A percentile compares a stretch with the other conserved stretches of the same genome.
Evolutionary conservation across 2,888 invertebrate species (phyloP).

Genomic region (Listrodromus nycthemerus): DNA sequence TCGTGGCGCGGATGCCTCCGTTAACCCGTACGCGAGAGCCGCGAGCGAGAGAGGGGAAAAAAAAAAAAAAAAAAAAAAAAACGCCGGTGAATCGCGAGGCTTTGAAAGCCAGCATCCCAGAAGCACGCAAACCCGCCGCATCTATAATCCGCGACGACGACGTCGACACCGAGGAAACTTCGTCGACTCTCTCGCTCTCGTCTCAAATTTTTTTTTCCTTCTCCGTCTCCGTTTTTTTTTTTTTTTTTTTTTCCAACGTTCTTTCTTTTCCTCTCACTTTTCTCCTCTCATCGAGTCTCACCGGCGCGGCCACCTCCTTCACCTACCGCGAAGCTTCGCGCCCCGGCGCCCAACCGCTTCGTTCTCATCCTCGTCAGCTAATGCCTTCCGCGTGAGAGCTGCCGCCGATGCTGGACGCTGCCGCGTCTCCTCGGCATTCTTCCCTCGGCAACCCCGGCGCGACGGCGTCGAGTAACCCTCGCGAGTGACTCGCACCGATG

Average conservation of each 20-base stretch:
- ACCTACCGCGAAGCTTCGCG: constrained; percentile 51
- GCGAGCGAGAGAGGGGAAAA: constrained; percentile 37
- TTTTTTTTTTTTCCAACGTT: too few relatives aligned
- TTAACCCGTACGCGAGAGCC: too few relatives aligned
- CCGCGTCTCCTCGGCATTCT: constrained; percentile 15
- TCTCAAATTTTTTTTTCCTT: too few relatives aligned
- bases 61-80: too few relatives aligned
- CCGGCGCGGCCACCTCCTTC: constrained; percentile 61
- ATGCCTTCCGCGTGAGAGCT: constrained; percentile 58
- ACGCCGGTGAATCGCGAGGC: constrained; percentile 25
- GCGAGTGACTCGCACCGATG: background rate
- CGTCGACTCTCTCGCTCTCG: constrained; percentile 38
- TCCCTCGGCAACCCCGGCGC: constrained; percentile 10
- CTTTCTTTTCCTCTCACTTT: constrained; percentile 33
- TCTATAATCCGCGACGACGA: constrained; percentile 11
- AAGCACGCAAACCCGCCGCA: constrained; percentile 59
- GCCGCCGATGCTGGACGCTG: constrained; percentile 7
- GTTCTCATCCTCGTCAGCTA: constrained; percentile 54
- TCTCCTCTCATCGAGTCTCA: constrained; percentile 49
- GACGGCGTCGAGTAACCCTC: constrained; percentile 22
- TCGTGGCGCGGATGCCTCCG: too few relatives aligned
- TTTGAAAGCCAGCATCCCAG: constrained; percentile 62
- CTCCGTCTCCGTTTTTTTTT: background rate
- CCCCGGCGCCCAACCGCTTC: constrained; percentile 50
- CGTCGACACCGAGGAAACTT: constrained; percentile 45